Evolutionary conservation across 2,797 vertebrate genomes (phyloP).

Genomic region (Coreius guichenoti): DNA sequence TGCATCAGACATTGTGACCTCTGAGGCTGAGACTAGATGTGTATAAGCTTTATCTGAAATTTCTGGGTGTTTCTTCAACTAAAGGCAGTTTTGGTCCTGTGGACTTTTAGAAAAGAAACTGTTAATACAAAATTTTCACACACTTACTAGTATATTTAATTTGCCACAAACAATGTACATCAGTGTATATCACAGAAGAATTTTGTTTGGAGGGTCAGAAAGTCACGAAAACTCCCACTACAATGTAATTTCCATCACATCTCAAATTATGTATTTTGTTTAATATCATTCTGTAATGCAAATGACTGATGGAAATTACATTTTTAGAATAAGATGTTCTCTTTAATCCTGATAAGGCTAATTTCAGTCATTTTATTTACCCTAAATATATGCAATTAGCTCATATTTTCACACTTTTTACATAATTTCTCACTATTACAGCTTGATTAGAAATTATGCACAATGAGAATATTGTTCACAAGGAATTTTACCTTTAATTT

Average conservation of each 20-base stretch:
- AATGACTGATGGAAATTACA: background rate
- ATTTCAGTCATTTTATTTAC: background rate
- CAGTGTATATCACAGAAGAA: background rate
- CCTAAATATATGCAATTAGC: background rate
- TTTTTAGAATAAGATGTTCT: background rate
- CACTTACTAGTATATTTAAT: background rate
- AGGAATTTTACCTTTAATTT: background rate
- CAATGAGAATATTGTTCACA: background rate
- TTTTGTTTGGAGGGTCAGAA: no score
- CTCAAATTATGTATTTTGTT: background rate
- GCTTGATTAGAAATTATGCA: background rate
- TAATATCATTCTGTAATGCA: background rate
- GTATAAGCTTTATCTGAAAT: background rate
- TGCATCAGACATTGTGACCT: no score
- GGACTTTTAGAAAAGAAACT: background rate
- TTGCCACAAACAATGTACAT: background rate
- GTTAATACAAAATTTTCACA: background rate
- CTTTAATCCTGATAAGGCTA: background rate
- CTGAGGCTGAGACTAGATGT: background rate
- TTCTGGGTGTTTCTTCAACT: no score
- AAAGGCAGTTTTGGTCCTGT: background rate
- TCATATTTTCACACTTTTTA: background rate
- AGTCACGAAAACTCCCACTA: background rate
- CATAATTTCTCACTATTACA: background rate
- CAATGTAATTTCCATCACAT: background rate